Conservation (phyloP, 2,888 invertebrate genomes). For the Eretmocerus hayati region DNA sequence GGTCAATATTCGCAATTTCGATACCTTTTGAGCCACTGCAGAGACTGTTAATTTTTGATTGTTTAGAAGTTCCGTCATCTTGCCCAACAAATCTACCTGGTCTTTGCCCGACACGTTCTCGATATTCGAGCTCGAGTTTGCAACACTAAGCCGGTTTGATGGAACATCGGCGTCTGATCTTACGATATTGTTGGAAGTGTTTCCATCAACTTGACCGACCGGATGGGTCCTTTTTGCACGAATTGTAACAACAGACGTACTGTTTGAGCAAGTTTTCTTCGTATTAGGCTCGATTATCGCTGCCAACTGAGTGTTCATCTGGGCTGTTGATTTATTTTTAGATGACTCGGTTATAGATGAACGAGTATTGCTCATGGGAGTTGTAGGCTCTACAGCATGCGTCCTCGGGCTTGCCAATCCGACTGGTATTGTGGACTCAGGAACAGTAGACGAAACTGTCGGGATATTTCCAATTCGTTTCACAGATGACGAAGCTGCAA, state of each 20-base stretch:
- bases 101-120: not conserved
- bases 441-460: not conserved
- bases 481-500: not conserved
- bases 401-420: not conserved
- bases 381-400: not conserved
- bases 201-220: not conserved
- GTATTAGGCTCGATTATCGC: not conserved
- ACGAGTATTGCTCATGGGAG: not conserved
- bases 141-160: not conserved
- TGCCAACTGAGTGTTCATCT: not conserved
- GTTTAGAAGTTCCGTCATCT: slow-evolving; percentile 8
- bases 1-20: slow-evolving; percentile 30
- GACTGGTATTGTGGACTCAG: not conserved
- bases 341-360: too few species aligned
- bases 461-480: not conserved
- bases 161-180: not conserved
- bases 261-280: not conserved
- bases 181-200: not conserved
- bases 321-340: not conserved
- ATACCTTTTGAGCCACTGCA: slow-evolving; percentile 12
- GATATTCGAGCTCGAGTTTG: not conserved
- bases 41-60: slow-evolving; percentile 8
- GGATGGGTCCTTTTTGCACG: not conserved
- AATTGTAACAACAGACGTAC: too few species aligned
- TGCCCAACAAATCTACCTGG: slow-evolving; percentile 3